A percentile compares a stretch with the other conserved stretches of the same genome.
Conservation (phyloP, 2,888 invertebrate genomes). For the Cheiracanthium punctorium region DNA sequence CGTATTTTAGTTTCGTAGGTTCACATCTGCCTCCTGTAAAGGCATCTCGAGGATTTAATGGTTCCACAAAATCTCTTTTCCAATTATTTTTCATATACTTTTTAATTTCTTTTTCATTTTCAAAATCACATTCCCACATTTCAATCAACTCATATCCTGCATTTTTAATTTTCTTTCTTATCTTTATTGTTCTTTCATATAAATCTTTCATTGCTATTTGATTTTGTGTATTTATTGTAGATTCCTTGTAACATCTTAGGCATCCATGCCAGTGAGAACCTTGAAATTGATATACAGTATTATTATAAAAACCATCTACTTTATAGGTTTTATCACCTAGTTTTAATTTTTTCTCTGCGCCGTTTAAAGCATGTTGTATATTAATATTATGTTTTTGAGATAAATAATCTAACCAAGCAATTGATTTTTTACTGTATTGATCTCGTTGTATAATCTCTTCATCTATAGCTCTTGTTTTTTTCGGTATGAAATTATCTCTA, state of each 20-base stretch:
- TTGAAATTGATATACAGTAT: too few relatives aligned
- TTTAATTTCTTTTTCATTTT: background rate
- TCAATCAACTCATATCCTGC: conserved; percentile 18
- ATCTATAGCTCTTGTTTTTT: conserved; percentile 3
- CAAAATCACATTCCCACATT: conserved; percentile 9
- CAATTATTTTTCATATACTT: conserved; percentile 25
- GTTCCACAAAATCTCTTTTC: conserved; percentile 26
- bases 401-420: too few relatives aligned
- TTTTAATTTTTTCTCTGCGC: conserved; percentile 15
- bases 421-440: conserved; percentile 22
- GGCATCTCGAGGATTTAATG: conserved; percentile 22
- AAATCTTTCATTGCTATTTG: background rate
- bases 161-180: too few relatives aligned
- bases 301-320: background rate
- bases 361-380: background rate
- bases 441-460: background rate
- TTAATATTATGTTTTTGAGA: too few relatives aligned
- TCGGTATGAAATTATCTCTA: background rate
- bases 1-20: conserved; percentile 5
- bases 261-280: conserved; percentile 8
- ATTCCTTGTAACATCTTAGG: background rate
- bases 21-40: conserved; percentile 4
- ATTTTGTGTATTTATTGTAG: too few relatives aligned
- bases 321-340: conserved; percentile 3
- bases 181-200: background rate